Base-by-base conservation (phyloP, 2,113 vertebrate species). In the Barbus barbus region DNA sequence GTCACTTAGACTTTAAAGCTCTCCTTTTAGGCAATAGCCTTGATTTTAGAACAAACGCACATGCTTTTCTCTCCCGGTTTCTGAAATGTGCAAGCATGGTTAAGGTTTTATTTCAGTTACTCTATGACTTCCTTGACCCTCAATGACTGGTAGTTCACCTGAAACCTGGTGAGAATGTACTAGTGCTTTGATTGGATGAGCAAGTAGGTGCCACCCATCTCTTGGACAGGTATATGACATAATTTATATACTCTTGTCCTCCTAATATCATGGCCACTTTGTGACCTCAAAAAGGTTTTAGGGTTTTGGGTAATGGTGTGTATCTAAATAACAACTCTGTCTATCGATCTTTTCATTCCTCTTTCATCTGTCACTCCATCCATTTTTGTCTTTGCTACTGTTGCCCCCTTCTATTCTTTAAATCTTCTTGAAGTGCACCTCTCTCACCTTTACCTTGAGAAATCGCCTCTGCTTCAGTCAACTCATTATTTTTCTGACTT, bases 381-480 rank as follows among this genome's bases (percentile, higher is more conserved):
- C 8, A 18, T 41, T 58, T 67, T 58, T 76, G 28, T 56, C 38
- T 63, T 33, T 4, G 8, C 41, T 16, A 20, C 24, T 14, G 56
- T 20, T 51, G 14, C 53, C 36, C 28, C 26, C 56, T 14, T 61
- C 24, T 26, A 2, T 36, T 67, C 48, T 83, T 74, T 74, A 58
- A 58, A 60, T 60, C 31, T 83, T 33, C 5, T 3, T 16, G 9
- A 26, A 22, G 12, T 9, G 2, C 16, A 48, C 18, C 36, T 83
- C 82, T 83, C 72, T 31, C 82, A 69, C 44, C 9, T 24, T 81
- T 81, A 71, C 63, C 13, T 1, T 36, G 65, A 82, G 65, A 71
- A 24, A 81, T 85, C 5, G 33, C 13, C n/a, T 79, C 48, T 24
- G 76, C 26, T n/a, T 71, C 38, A 76, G 78, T 48, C 46, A 63